phyloP scores from a whole-genome alignment of 2,113 vertebrate genomes.

The Labrus mixtus region DNA sequence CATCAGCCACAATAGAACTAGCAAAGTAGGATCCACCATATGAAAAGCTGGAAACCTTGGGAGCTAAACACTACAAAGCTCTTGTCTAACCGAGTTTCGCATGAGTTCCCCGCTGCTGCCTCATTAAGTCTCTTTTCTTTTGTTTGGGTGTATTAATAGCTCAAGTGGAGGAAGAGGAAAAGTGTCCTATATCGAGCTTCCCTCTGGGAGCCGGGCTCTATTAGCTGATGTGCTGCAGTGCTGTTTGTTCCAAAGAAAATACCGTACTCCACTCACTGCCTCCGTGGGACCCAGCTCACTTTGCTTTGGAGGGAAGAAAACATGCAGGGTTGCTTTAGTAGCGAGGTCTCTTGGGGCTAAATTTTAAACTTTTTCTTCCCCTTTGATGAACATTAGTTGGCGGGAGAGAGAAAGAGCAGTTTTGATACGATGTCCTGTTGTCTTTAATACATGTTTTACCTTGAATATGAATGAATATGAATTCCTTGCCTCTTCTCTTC shows the following conservation, averaged over 20 bases:
- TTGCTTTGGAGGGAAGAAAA: conserved; percentile 53
- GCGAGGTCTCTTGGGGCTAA: conserved; percentile 33
- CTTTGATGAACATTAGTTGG: conserved; percentile 45
- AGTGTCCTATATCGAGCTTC: conserved; percentile 81
- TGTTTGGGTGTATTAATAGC: conserved; percentile 85
- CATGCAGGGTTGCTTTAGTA: conserved; percentile 38
- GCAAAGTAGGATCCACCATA: conserved; percentile 10
- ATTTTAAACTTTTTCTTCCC: conserved; percentile 16
- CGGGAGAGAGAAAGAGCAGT: conserved; percentile 2
- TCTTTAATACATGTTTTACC: too few relatives aligned
- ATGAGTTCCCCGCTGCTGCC: conserved; percentile 69
- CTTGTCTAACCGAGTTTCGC: conserved; percentile 64
- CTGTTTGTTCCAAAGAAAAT: conserved; percentile 74
- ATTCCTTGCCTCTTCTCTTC: conserved; percentile 25
- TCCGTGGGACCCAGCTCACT: conserved; percentile 62
- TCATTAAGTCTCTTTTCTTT: conserved; percentile 79
- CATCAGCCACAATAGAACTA: conserved; percentile 25
- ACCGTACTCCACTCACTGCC: conserved; percentile 42
- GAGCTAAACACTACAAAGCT: conserved; percentile 69
- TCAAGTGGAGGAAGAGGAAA: conserved; percentile 75
- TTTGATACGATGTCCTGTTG: conserved; percentile 33
- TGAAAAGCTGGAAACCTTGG: conserved; percentile 49
- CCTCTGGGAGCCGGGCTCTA: conserved; percentile 72
- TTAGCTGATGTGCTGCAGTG: conserved; percentile 72
- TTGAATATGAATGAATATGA: conserved; percentile 18